These are phyloP conservation scores for Hirundo rustica DNA, from an alignment of 2,797 vertebrate species.

Conservation along the genomic window DNA sequence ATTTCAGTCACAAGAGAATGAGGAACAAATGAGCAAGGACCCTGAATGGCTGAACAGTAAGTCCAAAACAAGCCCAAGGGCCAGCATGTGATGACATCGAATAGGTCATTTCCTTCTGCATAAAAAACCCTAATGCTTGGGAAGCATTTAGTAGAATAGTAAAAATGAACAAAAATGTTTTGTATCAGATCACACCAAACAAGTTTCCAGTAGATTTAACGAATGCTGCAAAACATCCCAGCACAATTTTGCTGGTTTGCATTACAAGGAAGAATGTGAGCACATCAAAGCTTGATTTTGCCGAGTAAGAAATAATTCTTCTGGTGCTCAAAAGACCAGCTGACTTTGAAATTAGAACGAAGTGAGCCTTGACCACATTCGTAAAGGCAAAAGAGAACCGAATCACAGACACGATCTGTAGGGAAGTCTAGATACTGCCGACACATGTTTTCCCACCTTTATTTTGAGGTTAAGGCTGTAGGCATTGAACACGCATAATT, in stretches of 20 bases:
- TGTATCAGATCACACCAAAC: not conserved
- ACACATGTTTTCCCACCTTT: not conserved
- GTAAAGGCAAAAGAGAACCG: not conserved
- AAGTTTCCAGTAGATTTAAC: not conserved
- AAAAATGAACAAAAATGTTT: conserved; percentile 4
- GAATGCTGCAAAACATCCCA: not conserved
- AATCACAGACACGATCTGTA: not conserved
- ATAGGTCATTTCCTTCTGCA: not conserved
- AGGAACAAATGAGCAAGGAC: conserved; percentile 17
- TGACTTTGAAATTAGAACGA: not conserved
- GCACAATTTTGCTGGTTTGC: not conserved
- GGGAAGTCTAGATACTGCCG: not conserved
- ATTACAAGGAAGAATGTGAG: not conserved
- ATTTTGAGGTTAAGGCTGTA: not conserved
- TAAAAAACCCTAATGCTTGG: not conserved
- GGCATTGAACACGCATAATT: not conserved
- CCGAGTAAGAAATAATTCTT: not conserved
- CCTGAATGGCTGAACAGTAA: not conserved
- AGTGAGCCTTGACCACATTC: not conserved
- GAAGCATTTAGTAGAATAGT: not conserved
- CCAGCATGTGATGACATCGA: not conserved
- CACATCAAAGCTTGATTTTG: conserved; percentile 28
- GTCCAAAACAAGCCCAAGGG: not conserved
- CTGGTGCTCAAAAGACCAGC: not conserved
- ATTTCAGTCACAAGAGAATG: not conserved